Conservation (phyloP, 2,113 vertebrate species). For the Patagioenas fasciata region DNA sequence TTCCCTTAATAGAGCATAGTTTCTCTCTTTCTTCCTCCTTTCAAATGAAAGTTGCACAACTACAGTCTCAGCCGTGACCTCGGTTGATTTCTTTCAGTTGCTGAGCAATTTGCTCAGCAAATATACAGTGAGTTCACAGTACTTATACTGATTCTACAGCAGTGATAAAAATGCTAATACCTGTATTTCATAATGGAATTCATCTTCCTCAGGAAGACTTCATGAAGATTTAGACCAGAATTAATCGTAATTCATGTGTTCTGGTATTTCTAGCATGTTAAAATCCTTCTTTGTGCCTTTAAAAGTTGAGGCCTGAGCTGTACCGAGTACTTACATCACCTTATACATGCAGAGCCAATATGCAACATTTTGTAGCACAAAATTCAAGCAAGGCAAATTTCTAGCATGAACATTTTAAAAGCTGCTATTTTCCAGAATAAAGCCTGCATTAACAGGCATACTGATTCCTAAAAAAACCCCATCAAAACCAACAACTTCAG, state of each 20-base stretch:
- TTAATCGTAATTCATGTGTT: not conserved
- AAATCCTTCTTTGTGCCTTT: not conserved
- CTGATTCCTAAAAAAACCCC: not conserved
- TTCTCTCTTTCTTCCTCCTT: not conserved
- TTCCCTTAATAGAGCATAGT: rapidly evolving
- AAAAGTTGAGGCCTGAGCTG: not conserved
- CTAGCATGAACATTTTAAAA: not conserved
- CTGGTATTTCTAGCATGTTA: not conserved
- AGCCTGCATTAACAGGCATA: not conserved
- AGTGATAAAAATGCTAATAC: not conserved
- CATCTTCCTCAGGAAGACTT: not conserved
- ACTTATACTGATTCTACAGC: not conserved
- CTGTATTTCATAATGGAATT: not conserved
- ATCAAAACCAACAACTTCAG: not conserved
- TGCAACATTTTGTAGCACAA: not conserved
- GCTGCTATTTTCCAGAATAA: not conserved
- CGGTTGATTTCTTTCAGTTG: too few relatives aligned
- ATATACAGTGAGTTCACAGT: rapidly evolving
- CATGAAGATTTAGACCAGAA: not conserved
- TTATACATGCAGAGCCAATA: rapidly evolving
- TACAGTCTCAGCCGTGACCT: not conserved
- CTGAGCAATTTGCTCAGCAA: not conserved
- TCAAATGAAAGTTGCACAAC: not conserved
- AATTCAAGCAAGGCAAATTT: not conserved
- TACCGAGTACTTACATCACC: not conserved